Percentiles rank a stretch among this genome's conserved stretches.
Evolutionary conservation across 2,888 invertebrate species (phyloP).

Genomic region (Serrognathus titanus): DNA sequence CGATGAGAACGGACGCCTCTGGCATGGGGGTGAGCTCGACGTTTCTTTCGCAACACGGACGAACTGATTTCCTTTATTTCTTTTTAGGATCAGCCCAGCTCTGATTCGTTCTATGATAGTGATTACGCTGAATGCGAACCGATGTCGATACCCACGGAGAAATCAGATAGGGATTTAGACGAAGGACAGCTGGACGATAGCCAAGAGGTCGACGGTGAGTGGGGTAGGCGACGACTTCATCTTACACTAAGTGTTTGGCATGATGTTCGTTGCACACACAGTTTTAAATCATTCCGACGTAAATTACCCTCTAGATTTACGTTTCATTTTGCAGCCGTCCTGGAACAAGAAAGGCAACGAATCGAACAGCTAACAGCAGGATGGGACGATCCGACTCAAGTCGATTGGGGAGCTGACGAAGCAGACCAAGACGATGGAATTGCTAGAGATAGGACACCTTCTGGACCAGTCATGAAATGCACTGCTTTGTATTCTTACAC

Average conservation of each 20-base stretch:
- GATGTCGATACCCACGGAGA: slow-evolving; percentile 32
- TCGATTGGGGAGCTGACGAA: slow-evolving; percentile 73
- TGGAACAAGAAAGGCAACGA: slow-evolving; percentile 70
- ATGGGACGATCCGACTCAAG: slow-evolving; percentile 78
- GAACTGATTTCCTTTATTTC: neutral
- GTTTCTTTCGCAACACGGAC: neutral
- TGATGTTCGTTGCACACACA: slow-evolving; percentile 32
- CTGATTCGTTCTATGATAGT: slow-evolving; percentile 88
- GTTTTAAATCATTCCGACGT: neutral
- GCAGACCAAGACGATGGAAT: slow-evolving; percentile 48
- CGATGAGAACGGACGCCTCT: slow-evolving; percentile 74
- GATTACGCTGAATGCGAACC: slow-evolving; percentile 72
- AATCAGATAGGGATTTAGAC: slow-evolving; percentile 38
- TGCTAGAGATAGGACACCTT: slow-evolving; percentile 46
- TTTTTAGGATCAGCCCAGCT: slow-evolving; percentile 75
- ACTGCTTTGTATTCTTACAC: slow-evolving; percentile 90
- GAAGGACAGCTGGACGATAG: slow-evolving; percentile 58
- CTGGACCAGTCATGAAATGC: slow-evolving; percentile 70
- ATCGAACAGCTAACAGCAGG: slow-evolving; percentile 72
- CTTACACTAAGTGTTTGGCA: slow-evolving; percentile 26
- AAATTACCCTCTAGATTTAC: neutral
- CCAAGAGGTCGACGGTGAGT: slow-evolving; percentile 66
- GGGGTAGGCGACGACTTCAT: slow-evolving; percentile 50
- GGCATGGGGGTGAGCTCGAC: slow-evolving; percentile 67
- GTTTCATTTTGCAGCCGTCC: slow-evolving; percentile 50